These are phyloP conservation scores for Chorisops tibialis DNA, from an alignment of 2,888 invertebrate species.

Conservation along the genomic window DNA sequence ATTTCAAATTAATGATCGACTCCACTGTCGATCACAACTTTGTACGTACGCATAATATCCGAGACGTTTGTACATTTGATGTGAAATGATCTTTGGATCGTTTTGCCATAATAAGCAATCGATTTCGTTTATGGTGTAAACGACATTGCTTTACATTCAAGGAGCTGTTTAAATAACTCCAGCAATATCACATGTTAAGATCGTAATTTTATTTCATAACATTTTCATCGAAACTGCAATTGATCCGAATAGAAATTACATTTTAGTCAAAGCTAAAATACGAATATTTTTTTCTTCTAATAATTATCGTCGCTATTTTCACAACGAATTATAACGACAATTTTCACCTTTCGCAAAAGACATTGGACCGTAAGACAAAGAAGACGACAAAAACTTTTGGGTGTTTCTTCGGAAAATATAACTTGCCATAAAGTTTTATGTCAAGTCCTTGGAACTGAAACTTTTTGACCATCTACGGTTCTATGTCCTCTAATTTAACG, in stretches of 20 bases:
- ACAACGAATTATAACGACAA: not conserved
- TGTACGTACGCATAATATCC: not conserved
- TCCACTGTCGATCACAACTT: slow-evolving; percentile 2
- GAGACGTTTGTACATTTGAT: not conserved
- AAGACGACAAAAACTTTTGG: too few relatives aligned
- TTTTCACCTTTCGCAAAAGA: not conserved
- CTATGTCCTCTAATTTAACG: slow-evolving; percentile 23
- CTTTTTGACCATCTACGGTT: slow-evolving; percentile 11
- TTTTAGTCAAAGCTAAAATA: too few relatives aligned
- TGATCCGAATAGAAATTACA: not conserved
- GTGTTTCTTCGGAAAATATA: not conserved
- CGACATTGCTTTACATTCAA: slow-evolving; percentile 13
- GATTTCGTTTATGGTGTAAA: slow-evolving; percentile 17
- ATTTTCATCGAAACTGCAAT: not conserved
- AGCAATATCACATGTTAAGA: slow-evolving; percentile 8
- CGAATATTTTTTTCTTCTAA: too few relatives aligned
- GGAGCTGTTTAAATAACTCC: slow-evolving; percentile 7
- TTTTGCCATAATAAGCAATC: slow-evolving; percentile 10
- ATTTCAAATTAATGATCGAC: not conserved
- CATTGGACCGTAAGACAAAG: too few relatives aligned
- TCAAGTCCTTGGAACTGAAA: slow-evolving; percentile 4
- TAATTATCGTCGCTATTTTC: too few relatives aligned
- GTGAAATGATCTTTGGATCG: slow-evolving; percentile 16
- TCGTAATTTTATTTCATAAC: slow-evolving; percentile 19
- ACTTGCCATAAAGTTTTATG: slow-evolving; percentile 6